phyloP scores from a whole-genome alignment of 2,888 invertebrate species.

The Cantharis nigra region DNA sequence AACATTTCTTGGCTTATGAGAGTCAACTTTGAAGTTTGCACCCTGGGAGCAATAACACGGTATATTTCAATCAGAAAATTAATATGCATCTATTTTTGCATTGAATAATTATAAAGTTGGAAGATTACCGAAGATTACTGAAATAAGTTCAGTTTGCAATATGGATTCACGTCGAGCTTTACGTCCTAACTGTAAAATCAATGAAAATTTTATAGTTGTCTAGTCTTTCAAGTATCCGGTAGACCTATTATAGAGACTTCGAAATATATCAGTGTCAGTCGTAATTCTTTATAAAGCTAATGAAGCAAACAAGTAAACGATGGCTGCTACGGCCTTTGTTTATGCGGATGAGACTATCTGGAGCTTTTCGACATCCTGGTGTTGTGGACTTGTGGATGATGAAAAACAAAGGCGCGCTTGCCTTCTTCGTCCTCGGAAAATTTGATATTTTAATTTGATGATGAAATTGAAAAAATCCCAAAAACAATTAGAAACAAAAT shows the following conservation, averaged over 20 bases:
- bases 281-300: not conserved
- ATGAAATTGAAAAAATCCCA: not conserved
- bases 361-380: no score
- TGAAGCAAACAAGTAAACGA: not conserved
- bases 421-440: no score
- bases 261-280: not conserved
- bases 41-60: not conserved
- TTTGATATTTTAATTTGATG: not conserved
- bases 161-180: not conserved
- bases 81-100: not conserved
- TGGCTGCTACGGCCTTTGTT: not conserved
- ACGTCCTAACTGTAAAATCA: not conserved
- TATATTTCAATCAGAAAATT: not conserved
- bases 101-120: not conserved
- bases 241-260: not conserved
- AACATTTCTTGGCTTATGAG: not conserved
- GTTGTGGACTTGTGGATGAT: no score
- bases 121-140: not conserved
- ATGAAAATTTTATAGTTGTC: not conserved
- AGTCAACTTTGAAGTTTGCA: not conserved
- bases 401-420: not conserved
- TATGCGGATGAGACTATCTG: not conserved
- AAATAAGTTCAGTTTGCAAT: not conserved
- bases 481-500: not conserved
- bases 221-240: not conserved